phyloP scores from a whole-genome alignment of 2,888 invertebrate species.

The Heliconius erato region DNA sequence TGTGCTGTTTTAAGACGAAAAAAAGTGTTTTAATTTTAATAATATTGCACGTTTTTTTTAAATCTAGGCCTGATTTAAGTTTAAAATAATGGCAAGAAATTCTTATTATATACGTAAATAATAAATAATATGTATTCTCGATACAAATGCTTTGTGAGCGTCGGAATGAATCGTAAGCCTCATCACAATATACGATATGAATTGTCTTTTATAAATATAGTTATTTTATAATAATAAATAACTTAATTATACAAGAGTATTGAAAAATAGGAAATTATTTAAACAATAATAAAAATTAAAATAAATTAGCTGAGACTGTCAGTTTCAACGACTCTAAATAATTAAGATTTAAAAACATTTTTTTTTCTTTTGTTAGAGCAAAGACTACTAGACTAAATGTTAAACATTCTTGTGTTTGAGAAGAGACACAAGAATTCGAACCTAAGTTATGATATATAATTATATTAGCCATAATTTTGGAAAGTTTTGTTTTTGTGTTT shows the following conservation, averaged over 20 bases:
- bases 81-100: conserved; percentile 64
- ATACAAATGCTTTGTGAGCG: conserved; percentile 58
- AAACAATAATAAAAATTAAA: neutral
- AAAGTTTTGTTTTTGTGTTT: too few species aligned
- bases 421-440: too few species aligned
- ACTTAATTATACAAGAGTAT: conserved; percentile 20
- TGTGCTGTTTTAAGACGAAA: conserved; percentile 37
- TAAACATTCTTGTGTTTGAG: too few species aligned
- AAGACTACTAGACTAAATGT: too few species aligned
- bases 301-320: neutral
- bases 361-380: too few species aligned
- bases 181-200: conserved; percentile 10
- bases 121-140: conserved; percentile 40
- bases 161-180: conserved; percentile 61
- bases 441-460: neutral
- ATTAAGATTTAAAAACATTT: neutral
- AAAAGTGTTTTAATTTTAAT: neutral
- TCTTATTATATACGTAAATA: conserved; percentile 47
- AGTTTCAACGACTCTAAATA: neutral
- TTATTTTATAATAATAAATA: conserved; percentile 3
- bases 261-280: neutral
- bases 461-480: neutral
- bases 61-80: conserved; percentile 42
- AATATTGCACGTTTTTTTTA: conserved; percentile 41
- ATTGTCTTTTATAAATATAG: conserved; percentile 27